Conservation (phyloP, 2,797 vertebrate species). For the Sorex maritimensis region DNA sequence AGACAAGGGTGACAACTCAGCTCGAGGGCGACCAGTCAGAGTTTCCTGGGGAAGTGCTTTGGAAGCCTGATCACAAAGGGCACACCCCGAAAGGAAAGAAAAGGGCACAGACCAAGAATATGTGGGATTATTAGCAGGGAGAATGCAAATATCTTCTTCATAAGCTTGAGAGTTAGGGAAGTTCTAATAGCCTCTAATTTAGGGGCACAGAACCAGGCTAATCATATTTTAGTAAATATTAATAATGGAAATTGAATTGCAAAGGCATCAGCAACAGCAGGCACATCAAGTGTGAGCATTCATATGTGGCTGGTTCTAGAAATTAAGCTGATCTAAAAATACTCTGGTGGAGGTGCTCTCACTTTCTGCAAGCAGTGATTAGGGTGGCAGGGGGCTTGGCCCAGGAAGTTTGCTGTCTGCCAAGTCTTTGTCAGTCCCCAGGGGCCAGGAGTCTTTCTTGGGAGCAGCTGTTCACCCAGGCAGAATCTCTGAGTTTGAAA, state of each 20-base stretch:
- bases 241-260: slow-evolving; percentile 71
- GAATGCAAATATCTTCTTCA: background rate
- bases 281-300: background rate
- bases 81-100: background rate
- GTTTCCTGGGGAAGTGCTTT: background rate
- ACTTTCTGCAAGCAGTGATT: slow-evolving; percentile 55
- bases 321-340: slow-evolving; percentile 76
- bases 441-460: background rate
- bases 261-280: background rate
- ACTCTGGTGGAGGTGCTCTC: slow-evolving; percentile 6
- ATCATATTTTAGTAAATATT: slow-evolving; percentile 70
- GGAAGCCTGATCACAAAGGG: background rate
- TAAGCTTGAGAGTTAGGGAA: slow-evolving; percentile 24
- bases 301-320: slow-evolving; percentile 60
- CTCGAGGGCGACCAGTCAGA: background rate
- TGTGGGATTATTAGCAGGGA: background rate
- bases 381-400: slow-evolving; percentile 11
- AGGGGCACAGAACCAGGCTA: slow-evolving; percentile 37
- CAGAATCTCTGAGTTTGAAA: slow-evolving; percentile 57
- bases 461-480: background rate
- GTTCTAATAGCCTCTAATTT: slow-evolving; percentile 24
- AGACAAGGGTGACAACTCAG: background rate
- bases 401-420: slow-evolving; percentile 51
- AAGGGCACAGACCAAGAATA: background rate
- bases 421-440: slow-evolving; percentile 44